phyloP scores from a whole-genome alignment of 2,888 invertebrate genomes.

The Cheilosia pagana region DNA sequence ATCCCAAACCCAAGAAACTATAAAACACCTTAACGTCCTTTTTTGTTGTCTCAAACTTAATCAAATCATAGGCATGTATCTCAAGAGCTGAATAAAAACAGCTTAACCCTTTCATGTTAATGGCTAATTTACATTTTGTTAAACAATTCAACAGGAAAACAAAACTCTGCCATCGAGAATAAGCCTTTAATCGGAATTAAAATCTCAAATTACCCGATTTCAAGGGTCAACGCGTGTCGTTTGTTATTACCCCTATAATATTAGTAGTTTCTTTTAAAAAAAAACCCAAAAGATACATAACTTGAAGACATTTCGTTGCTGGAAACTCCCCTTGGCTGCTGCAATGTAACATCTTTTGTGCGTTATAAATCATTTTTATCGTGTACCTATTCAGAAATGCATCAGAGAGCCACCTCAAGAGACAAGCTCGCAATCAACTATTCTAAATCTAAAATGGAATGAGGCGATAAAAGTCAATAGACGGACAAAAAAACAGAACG shows the following conservation, averaged over 20 bases:
- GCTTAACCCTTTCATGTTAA: conserved; percentile 18
- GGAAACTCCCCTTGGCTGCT: neutral
- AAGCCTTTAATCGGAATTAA: conserved; percentile 32
- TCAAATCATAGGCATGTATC: conserved; percentile 10
- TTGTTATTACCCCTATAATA: conserved; percentile 7
- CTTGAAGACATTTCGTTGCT: neutral
- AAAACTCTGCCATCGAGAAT: neutral
- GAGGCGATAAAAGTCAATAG: neutral
- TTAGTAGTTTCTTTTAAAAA: neutral
- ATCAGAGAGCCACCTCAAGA: conserved; percentile 14
- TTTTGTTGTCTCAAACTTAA: neutral
- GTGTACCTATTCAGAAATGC: conserved; percentile 10
- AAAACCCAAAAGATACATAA: neutral
- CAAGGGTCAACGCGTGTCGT: conserved; percentile 28
- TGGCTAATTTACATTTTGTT: conserved; percentile 43
- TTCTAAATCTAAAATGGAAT: neutral
- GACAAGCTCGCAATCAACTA: neutral
- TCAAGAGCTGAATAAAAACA: neutral
- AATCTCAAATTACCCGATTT: conserved; percentile 35
- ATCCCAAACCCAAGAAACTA: neutral
- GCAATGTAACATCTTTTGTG: conserved; percentile 1
- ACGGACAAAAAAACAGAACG: neutral
- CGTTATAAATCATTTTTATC: conserved; percentile 8
- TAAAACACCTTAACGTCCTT: conserved; percentile 34
- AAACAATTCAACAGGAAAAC: conserved; percentile 8